These are phyloP conservation scores for Galerucella calmariensis DNA, from an alignment of 2,888 invertebrate species.

Conservation along the genomic window DNA sequence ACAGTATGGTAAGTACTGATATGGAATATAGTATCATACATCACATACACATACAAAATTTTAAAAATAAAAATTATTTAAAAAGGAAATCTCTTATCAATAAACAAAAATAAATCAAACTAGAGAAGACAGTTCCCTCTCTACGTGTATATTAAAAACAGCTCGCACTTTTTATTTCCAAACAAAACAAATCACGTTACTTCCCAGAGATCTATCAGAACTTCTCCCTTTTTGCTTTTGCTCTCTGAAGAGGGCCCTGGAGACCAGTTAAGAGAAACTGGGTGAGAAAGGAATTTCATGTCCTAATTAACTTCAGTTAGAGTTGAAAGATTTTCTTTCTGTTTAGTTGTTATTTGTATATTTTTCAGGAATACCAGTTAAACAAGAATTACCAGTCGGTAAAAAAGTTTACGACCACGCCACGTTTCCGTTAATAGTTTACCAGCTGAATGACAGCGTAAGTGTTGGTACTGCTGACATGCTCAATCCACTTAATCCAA, in stretches of 20 bases:
- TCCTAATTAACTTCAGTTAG: not conserved
- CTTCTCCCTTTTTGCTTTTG: not conserved
- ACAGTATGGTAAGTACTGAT: conserved; percentile 60
- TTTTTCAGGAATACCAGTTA: conserved; percentile 66
- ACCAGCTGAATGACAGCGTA: conserved; percentile 47
- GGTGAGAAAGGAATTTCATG: not conserved
- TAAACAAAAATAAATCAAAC: too few relatives aligned
- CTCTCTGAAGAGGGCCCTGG: not conserved
- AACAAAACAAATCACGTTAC: not conserved
- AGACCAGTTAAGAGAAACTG: not conserved
- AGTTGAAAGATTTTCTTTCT: not conserved
- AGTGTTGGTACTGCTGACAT: conserved; percentile 17
- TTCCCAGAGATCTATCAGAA: not conserved
- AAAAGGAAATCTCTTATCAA: too few relatives aligned
- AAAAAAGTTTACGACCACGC: conserved; percentile 72
- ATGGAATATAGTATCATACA: too few relatives aligned
- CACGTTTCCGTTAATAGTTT: conserved; percentile 66
- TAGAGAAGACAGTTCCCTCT: too few relatives aligned
- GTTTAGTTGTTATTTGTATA: too few relatives aligned
- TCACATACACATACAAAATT: too few relatives aligned
- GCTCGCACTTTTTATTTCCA: not conserved
- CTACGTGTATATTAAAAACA: not conserved
- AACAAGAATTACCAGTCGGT: conserved; percentile 76
- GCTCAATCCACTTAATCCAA: conserved; percentile 21
- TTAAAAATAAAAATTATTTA: too few relatives aligned